These are phyloP conservation scores for Natator depressus DNA, from an alignment of 2,113 vertebrate species.

Conservation along the genomic window DNA sequence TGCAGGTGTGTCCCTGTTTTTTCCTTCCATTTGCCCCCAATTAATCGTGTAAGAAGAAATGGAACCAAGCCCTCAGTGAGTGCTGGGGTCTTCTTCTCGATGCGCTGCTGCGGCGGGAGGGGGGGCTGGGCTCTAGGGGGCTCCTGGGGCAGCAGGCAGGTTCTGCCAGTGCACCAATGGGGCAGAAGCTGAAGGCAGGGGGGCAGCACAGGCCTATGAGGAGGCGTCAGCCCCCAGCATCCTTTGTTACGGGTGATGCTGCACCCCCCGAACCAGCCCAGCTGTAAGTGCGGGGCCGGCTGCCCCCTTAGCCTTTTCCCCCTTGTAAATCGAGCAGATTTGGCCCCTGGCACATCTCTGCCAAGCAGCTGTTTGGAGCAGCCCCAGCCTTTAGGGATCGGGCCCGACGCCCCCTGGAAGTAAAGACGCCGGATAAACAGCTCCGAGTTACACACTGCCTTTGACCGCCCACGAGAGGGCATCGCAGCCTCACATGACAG, in stretches of 20 bases:
- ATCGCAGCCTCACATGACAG: neutral
- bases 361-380: neutral
- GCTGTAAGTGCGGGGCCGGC: neutral
- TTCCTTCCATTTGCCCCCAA: neutral
- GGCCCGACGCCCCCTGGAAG: neutral
- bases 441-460: neutral
- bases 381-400: neutral
- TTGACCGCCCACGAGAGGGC: neutral
- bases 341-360: neutral
- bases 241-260: too few relatives aligned
- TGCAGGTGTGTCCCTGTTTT: neutral
- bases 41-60: neutral
- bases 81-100: too few relatives aligned
- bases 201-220: neutral
- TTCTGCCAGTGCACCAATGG: accelerated
- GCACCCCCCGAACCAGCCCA: neutral
- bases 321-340: neutral
- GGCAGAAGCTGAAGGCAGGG: too few relatives aligned
- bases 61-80: too few relatives aligned
- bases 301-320: neutral
- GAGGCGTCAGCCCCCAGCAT: neutral
- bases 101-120: too few relatives aligned
- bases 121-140: neutral
- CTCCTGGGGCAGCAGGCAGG: accelerated
- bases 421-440: too few relatives aligned